Conservation (phyloP, 1,140 invertebrate species). For the Neodiprion lecontei region DNA sequence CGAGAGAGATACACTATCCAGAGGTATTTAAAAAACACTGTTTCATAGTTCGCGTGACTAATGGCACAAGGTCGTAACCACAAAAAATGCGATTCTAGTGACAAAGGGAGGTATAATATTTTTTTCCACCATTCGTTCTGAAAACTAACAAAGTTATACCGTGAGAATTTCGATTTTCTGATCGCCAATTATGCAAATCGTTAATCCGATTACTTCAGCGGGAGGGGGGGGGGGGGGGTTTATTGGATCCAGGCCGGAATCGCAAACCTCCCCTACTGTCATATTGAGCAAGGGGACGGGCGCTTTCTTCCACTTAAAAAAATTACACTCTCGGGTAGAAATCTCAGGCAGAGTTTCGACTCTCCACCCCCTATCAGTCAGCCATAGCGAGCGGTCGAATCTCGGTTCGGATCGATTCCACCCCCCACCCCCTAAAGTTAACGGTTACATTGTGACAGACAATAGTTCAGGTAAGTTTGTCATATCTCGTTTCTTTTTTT, state of each 20-base stretch:
- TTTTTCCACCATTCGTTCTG: too few relatives aligned
- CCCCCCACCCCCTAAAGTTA: background rate
- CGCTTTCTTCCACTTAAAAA: background rate
- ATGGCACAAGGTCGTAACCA: too few relatives aligned
- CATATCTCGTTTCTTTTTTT: background rate
- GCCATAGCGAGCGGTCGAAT: background rate
- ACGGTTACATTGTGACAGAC: background rate
- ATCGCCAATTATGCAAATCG: too few relatives aligned
- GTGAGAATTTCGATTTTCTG: too few relatives aligned
- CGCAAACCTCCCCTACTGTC: background rate
- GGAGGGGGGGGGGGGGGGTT: background rate
- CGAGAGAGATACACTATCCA: too few relatives aligned
- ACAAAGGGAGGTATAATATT: too few relatives aligned
- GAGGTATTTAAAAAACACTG: too few relatives aligned
- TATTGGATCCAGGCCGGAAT: background rate
- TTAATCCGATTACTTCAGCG: background rate
- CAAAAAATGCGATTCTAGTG: too few relatives aligned
- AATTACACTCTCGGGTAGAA: background rate
- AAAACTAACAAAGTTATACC: too few relatives aligned
- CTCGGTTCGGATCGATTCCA: background rate
- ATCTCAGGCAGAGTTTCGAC: background rate
- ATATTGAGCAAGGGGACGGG: background rate
- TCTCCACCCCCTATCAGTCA: too few relatives aligned
- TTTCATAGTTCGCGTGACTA: too few relatives aligned
- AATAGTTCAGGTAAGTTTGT: background rate